These are phyloP conservation scores for Smutsia temminckii DNA, from an alignment of 2,797 vertebrate genomes.

Conservation along the genomic window DNA sequence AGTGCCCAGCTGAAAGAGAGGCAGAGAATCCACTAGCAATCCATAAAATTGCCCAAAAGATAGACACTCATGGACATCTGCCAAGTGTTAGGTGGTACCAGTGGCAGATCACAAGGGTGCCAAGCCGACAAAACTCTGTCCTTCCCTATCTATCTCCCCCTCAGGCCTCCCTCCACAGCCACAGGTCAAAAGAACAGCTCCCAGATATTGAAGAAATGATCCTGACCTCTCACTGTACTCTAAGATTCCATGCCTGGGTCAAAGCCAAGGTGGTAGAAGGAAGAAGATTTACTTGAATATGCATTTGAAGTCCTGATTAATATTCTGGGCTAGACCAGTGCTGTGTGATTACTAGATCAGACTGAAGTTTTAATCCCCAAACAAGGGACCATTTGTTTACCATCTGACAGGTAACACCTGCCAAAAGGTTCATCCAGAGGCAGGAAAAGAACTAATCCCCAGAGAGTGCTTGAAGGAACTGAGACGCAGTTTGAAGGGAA, in stretches of 20 bases:
- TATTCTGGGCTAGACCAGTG: background rate
- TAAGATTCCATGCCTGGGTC: background rate
- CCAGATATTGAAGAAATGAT: background rate
- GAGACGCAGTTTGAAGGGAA: slow-evolving; percentile 9
- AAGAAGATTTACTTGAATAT: background rate
- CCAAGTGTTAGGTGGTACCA: background rate
- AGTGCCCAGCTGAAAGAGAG: background rate
- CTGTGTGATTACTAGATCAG: slow-evolving; percentile 54
- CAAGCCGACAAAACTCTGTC: background rate
- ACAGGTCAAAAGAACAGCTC: background rate
- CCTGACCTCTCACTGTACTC: background rate
- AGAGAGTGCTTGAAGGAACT: background rate
- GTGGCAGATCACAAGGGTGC: background rate
- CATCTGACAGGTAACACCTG: slow-evolving; percentile 21
- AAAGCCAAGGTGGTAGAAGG: background rate
- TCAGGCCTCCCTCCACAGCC: background rate
- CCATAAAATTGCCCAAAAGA: background rate
- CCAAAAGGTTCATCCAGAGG: slow-evolving; percentile 44
- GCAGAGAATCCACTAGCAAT: background rate
- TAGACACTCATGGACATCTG: background rate
- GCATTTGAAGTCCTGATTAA: slow-evolving; percentile 44
- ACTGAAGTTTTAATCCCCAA: slow-evolving; percentile 54
- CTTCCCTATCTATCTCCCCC: background rate
- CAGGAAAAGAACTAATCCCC: slow-evolving; percentile 42
- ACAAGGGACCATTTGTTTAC: slow-evolving; percentile 68